Evolutionary conservation across 2,797 vertebrate genomes (phyloP).

Genomic region (Myripristis murdjan): DNA sequence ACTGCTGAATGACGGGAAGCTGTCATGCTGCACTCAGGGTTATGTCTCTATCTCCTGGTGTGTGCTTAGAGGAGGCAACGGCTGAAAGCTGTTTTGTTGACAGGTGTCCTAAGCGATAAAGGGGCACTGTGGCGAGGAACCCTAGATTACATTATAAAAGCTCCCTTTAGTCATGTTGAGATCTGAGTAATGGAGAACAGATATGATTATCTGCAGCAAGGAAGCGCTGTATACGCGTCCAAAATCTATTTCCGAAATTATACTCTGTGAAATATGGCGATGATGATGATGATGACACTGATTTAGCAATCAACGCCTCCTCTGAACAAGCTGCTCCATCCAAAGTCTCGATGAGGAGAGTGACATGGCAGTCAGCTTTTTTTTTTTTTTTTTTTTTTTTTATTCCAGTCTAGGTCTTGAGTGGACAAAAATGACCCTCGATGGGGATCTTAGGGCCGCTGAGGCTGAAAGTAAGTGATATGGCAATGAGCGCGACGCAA

Average conservation of each 20-base stretch:
- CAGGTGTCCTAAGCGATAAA: conserved; percentile 62
- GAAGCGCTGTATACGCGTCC: neutral
- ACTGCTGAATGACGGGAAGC: conserved; percentile 71
- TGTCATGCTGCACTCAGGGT: conserved; percentile 64
- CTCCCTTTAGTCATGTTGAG: conserved; percentile 22
- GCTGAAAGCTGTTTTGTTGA: conserved; percentile 64
- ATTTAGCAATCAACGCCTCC: no score
- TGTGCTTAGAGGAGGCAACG: conserved; percentile 37
- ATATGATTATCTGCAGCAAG: neutral
- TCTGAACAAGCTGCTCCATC: no score
- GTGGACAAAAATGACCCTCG: neutral
- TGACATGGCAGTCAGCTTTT: neutral
- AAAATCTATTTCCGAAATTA: neutral
- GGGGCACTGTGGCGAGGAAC: conserved; percentile 35
- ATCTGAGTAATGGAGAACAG: neutral
- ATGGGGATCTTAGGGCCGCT: neutral
- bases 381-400: neutral
- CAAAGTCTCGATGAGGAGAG: no score
- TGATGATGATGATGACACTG: no score
- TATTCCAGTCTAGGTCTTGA: neutral
- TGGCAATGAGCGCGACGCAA: neutral
- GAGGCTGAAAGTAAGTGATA: neutral
- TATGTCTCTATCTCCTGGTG: conserved; percentile 68
- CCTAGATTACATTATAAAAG: conserved; percentile 32
- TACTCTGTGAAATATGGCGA: no score